Evolutionary conservation across 2,797 vertebrate species (phyloP).

Genomic region (Leptatherina wallacei): DNA sequence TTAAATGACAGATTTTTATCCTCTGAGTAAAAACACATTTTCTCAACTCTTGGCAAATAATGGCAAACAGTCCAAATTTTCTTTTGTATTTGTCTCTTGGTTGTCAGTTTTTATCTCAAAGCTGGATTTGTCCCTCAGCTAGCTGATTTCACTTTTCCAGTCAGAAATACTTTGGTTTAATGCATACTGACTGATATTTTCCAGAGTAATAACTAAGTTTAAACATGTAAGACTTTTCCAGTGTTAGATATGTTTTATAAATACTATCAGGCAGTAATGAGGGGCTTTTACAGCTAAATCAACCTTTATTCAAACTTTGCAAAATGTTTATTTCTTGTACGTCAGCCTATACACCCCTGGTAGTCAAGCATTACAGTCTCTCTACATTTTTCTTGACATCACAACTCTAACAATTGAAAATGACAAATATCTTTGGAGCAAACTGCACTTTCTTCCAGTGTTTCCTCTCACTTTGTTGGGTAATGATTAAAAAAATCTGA

Average conservation of each 20-base stretch:
- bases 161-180: not conserved
- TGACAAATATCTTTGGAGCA: slow-evolving; percentile 7
- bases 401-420: not conserved
- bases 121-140: not conserved
- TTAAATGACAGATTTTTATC: slow-evolving; percentile 12
- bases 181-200: not conserved
- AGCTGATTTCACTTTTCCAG: not conserved
- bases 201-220: not conserved
- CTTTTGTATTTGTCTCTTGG: slow-evolving; percentile 1
- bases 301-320: not conserved
- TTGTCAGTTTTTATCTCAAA: not conserved
- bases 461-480: slow-evolving; percentile 9
- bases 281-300: not conserved
- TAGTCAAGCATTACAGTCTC: not conserved
- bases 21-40: slow-evolving; percentile 18
- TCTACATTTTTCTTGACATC: slow-evolving; percentile 4
- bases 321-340: not conserved
- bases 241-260: slow-evolving; percentile 2
- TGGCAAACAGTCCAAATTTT: not conserved
- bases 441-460: not conserved
- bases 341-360: not conserved
- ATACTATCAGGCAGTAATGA: not conserved
- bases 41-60: slow-evolving; percentile 18
- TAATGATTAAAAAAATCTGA: slow-evolving; percentile 27
- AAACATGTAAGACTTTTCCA: not conserved